Evolutionary conservation across 2,113 vertebrate genomes (phyloP), one percentile per base, ranked within the genome.

Genomic region (Calonectris borealis): DNA sequence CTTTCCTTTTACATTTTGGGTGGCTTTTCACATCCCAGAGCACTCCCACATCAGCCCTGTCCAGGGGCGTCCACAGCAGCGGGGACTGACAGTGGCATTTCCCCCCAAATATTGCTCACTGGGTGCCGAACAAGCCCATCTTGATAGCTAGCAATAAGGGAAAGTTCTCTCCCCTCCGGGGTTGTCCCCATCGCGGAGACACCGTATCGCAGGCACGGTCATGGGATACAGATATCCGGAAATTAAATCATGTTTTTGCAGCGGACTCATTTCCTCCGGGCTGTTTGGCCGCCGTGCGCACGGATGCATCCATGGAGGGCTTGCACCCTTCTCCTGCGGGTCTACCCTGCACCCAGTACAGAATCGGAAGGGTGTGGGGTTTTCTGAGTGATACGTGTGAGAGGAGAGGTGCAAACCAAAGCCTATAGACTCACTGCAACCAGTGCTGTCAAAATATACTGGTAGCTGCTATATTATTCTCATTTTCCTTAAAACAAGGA

Each of bases 201-300:
- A 3, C 61, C 1, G 0, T 61, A 13, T 89, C 20, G 0, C 40
- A 60, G 57, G 21, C 79, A 26, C 0, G 2, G 66, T 12, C 84
- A 31, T 86, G 75, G 70, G 51, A 83, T 49, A 42, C 57, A 55
- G 55, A 6, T 6, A 64, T 25, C 57, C 34, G 88, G 96, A 95
- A 94, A 88, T 91, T 46, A 97, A 95, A 61, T 96, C 88, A 86
- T 95, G 95, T 90, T 94, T 92, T n/a, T 83, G 32, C 83, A 88
- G 90, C 0, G 1, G 7, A 9, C 78, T 95, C 90, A 55, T 96
- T 95, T 95, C 95, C 96, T 89, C 42, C 3, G 1, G 73, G 49
- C 49, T 13, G 32, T 60, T 95, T 55, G 87, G 69, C 73, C 0
- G 2, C 75, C 0, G 5, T 7, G 38, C 16, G 0, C 86, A 4